These are phyloP conservation scores for Cinclus cinclus DNA, from an alignment of 2,113 vertebrate species.

Conservation along the genomic window DNA sequence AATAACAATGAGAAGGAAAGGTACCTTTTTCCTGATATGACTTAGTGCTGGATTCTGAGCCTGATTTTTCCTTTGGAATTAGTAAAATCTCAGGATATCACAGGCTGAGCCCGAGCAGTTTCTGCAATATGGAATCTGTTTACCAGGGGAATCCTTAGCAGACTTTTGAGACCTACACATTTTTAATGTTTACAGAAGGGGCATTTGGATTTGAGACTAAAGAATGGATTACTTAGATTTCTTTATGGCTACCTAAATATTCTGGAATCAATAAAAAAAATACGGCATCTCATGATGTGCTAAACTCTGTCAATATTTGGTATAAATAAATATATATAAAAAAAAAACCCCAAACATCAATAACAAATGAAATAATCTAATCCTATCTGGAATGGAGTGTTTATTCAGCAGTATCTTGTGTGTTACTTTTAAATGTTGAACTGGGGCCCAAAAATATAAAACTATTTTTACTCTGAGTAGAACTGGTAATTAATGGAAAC, in stretches of 20 bases:
- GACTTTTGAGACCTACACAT: background rate
- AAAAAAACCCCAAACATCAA: fast-evolving
- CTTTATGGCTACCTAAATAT: background rate
- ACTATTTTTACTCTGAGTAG: background rate
- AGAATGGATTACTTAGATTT: background rate
- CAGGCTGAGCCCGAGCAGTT: background rate
- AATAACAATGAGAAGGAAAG: background rate
- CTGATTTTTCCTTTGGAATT: background rate
- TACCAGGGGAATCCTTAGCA: background rate
- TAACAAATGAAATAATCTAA: background rate
- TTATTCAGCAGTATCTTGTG: background rate
- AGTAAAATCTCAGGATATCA: background rate
- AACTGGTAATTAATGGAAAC: background rate
- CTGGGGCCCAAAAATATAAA: background rate
- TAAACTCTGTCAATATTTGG: background rate
- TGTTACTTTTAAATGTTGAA: background rate
- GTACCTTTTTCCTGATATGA: background rate
- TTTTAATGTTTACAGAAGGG: background rate
- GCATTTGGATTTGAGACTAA: background rate
- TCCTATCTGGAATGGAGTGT: background rate
- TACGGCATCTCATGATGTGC: background rate
- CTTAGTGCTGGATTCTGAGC: background rate
- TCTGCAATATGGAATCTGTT: background rate
- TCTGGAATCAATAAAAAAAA: background rate
- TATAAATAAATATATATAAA: background rate